Evolutionary conservation across 2,113 vertebrate genomes (phyloP).

Genomic region (Alosa alosa): DNA sequence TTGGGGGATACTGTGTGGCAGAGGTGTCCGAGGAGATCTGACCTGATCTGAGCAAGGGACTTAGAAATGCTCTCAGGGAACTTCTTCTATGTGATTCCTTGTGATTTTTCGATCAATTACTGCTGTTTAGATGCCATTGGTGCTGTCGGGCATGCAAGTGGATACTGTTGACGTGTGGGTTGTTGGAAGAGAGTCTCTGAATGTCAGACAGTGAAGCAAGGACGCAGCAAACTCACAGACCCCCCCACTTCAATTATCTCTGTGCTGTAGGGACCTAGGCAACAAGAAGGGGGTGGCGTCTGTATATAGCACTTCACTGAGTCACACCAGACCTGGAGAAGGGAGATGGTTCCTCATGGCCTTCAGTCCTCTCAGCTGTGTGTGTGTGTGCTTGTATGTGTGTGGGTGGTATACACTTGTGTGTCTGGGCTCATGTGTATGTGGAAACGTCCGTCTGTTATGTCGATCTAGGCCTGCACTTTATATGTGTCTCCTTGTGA

Average conservation of each 20-base stretch:
- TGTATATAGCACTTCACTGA: slow-evolving; percentile 46
- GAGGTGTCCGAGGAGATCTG: background rate
- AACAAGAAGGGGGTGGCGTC: slow-evolving; percentile 30
- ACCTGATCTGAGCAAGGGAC: background rate
- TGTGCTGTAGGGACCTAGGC: background rate
- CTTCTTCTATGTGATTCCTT: background rate
- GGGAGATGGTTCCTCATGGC: background rate
- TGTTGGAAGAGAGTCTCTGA: background rate
- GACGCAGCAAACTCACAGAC: background rate
- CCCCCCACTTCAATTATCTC: background rate
- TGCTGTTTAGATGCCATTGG: background rate
- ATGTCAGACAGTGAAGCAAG: background rate
- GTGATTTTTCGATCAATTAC: background rate
- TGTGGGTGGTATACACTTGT: background rate
- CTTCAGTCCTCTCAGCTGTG: background rate
- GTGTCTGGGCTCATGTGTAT: background rate
- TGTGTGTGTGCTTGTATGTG: slow-evolving; percentile 1
- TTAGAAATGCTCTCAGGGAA: background rate
- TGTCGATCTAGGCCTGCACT: background rate
- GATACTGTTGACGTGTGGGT: background rate
- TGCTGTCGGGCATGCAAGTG: background rate
- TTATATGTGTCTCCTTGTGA: background rate
- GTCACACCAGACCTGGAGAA: slow-evolving; percentile 36
- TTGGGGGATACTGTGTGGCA: background rate
- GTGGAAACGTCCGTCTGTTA: background rate